Evolutionary conservation across 2,888 invertebrate genomes (phyloP).

Genomic region (Chrysina gloriosa): DNA sequence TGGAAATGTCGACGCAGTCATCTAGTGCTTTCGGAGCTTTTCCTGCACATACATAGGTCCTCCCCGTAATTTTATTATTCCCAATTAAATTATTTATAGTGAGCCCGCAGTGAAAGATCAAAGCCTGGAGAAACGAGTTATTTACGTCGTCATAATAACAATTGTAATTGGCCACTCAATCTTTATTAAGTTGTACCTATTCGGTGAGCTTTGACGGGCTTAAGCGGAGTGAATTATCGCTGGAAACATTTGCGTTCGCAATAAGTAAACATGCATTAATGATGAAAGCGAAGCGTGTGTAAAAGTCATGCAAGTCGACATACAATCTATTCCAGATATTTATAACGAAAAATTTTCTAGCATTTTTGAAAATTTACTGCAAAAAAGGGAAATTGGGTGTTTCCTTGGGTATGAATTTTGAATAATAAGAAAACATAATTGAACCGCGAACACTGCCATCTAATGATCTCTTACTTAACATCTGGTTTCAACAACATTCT

Average conservation of each 20-base stretch:
- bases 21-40: neutral
- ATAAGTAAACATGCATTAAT: slow-evolving; percentile 1
- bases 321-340: too few species aligned
- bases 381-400: too few species aligned
- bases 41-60: neutral
- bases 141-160: slow-evolving; percentile 20
- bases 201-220: neutral
- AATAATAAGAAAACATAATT: too few species aligned
- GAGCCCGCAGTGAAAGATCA: neutral
- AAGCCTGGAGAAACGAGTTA: slow-evolving; percentile 8
- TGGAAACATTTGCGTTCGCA: neutral
- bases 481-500: too few species aligned
- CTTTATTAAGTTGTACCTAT: slow-evolving; percentile 15
- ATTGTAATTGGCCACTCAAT: slow-evolving; percentile 31
- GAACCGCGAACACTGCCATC: too few species aligned
- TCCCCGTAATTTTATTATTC: slow-evolving; percentile 3
- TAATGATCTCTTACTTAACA: too few species aligned
- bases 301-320: neutral
- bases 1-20: neutral
- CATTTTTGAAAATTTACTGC: too few species aligned
- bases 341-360: too few species aligned
- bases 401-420: too few species aligned
- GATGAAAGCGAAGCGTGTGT: too few species aligned
- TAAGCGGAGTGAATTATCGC: slow-evolving; percentile 9
- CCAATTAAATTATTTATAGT: slow-evolving; percentile 23